Base-by-base conservation (phyloP, 2,888 invertebrate genomes). In the Priapulus caudatus region DNA sequence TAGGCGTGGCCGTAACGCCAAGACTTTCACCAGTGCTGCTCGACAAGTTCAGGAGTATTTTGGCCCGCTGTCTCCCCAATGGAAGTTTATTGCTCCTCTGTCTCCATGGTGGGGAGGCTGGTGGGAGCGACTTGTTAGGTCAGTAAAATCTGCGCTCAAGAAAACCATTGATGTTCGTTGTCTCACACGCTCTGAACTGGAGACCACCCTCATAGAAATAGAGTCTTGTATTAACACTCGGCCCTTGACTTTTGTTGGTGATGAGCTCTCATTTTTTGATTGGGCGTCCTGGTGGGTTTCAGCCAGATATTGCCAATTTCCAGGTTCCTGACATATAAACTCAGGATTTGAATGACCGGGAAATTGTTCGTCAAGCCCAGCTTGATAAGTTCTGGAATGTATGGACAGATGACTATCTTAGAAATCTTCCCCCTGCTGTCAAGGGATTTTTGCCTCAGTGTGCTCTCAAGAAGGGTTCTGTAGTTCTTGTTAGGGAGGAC, bases 81-180 rank as follows among this genome's bases (percentile, higher is more conserved):
- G 54, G 54, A 48, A 50, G 16, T 54, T 33, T 20, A 47, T 53
- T 5, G 44, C 45, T 10, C 50, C 54, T 10, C 4, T 44, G 4
- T 15, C 55, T 21, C 50, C 54, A 16, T 54, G 54, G 54, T 52
- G 54, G 51, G 54, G 54, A 16, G 54, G 54, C 4, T 54, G 23
- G 23, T 52, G 22, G 43, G 48, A 54, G 20, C 4, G 53, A 2
- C 21, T 45, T 4, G 47, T 49, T 5, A 18, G 50, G 3, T 48
- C 45, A 5, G 45, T 54, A 4, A 54, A 54, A 22, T 33, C 24
- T 16, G 4, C 49, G 10, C 44, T 54, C 2, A 53, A 49, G 45
- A 53, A 56, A 21, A n/a, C 55, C 2, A 15, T 48, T 4, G 49
- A 48, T 3, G 48, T 19, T 3, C 16, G 23, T 4, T 50, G 10